Evolutionary conservation across 2,888 invertebrate species (phyloP), one percentile per base, ranked within the genome.

Genomic region (Luperina nickerlii): DNA sequence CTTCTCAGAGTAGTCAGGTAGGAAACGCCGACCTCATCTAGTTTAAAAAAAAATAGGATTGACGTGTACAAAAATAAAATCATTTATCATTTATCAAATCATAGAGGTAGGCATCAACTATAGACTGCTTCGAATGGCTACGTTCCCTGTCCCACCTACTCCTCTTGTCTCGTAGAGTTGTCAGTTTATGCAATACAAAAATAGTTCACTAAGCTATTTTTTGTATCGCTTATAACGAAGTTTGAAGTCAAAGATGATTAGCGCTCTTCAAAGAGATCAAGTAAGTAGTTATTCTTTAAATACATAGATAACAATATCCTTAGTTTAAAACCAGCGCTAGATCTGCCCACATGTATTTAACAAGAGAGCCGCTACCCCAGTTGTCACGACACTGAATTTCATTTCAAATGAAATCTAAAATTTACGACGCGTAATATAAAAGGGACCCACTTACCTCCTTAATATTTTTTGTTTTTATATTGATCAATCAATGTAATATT

Each of bases 401-500:
- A 78, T 73, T 75, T 67, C 9, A 68, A 87, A 87, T 63, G 68
- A 66, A 81, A 76, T 72, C 60, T 74, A 81, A 82, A 78, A 76
- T 76, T 76, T 74, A 74, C 51, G 65, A 74, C 83, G 81, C 81
- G 72, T 75, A 72, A 70, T 76, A 85, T 83, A 86, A 83, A 48
- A 32, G 72, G 48, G 74, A 81, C 81, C 79, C 75, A 83, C 83
- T 84, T 81, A 78, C n/a, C 42, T 63, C 78, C 70, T 81, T 70
- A 86, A 86, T 76, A 78, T 82, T 79, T 84, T 79, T 84, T 79
- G 83, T 86, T 83, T 85, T 84, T 78, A 72, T 87, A 88, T 90
- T 85, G 91, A 92, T 92, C 91, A 90, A 90, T 91, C 91, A 90
- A 86, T 79, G 78, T 90, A 90, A 88, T 90, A 86, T 88, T 81